phyloP scores from a whole-genome alignment of 2,113 vertebrate genomes.

The Garra rufa region DNA sequence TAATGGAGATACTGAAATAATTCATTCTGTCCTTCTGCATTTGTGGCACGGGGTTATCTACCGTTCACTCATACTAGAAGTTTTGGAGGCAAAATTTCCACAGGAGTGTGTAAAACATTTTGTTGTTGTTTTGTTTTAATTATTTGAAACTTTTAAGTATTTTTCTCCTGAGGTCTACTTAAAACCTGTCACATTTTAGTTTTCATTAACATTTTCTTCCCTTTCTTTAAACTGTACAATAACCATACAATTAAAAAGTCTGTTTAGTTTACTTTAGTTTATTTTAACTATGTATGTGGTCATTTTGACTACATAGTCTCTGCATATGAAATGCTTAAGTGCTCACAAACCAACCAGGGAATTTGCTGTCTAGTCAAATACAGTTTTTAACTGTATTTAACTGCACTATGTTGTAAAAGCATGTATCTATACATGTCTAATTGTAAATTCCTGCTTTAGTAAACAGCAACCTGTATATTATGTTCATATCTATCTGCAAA shows the following conservation, averaged over 20 bases:
- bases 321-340: background rate
- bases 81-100: conserved; percentile 41
- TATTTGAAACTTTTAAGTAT: background rate
- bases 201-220: too few species aligned
- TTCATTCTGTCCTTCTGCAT: conserved; percentile 46
- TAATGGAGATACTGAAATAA: conserved; percentile 48
- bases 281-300: too few species aligned
- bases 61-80: conserved; percentile 36
- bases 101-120: background rate
- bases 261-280: too few species aligned
- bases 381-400: too few species aligned
- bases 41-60: conserved; percentile 47
- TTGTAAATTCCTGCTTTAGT: too few species aligned
- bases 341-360: background rate
- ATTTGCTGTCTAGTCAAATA: background rate
- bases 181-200: background rate
- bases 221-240: too few species aligned
- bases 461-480: too few species aligned
- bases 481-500: too few species aligned
- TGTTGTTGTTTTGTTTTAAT: background rate
- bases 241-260: too few species aligned
- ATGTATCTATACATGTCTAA: too few species aligned
- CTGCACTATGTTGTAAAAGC: too few species aligned
- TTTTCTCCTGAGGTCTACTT: background rate
- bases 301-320: too few species aligned